These are phyloP conservation scores for Macaria liturata DNA, from an alignment of 2,888 invertebrate genomes.

Conservation along the genomic window DNA sequence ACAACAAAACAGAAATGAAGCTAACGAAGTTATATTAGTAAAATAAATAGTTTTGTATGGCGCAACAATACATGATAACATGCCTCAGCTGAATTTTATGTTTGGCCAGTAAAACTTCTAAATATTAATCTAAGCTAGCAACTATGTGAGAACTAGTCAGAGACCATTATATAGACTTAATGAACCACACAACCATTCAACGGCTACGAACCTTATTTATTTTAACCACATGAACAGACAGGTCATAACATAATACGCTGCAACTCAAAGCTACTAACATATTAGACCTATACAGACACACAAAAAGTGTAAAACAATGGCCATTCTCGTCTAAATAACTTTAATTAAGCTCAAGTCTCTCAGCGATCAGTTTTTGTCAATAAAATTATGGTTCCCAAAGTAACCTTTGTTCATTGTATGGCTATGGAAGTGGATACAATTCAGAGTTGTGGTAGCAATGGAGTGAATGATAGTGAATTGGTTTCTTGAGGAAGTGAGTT, in stretches of 20 bases:
- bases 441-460: slow-evolving; percentile 27
- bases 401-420: slow-evolving; percentile 21
- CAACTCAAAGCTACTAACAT: slow-evolving; percentile 7
- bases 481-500: slow-evolving; percentile 46
- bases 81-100: no score
- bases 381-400: slow-evolving; percentile 13
- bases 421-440: slow-evolving; percentile 1
- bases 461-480: slow-evolving; percentile 38
- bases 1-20: background rate
- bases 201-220: no score
- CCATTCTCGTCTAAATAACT: slow-evolving; percentile 14
- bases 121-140: no score
- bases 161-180: no score
- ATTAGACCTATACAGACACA: background rate
- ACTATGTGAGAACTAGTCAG: no score
- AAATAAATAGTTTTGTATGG: background rate
- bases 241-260: slow-evolving; percentile 8
- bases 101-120: no score
- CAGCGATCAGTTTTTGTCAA: slow-evolving; percentile 21
- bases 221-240: background rate
- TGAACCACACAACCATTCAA: no score
- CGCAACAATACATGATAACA: background rate
- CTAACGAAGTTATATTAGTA: background rate
- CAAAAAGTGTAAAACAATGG: slow-evolving; percentile 13
- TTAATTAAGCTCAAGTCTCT: slow-evolving; percentile 9